These are phyloP conservation scores for Leucoraja erinaceus DNA, from an alignment of 2,113 vertebrate genomes.

Conservation along the genomic window DNA sequence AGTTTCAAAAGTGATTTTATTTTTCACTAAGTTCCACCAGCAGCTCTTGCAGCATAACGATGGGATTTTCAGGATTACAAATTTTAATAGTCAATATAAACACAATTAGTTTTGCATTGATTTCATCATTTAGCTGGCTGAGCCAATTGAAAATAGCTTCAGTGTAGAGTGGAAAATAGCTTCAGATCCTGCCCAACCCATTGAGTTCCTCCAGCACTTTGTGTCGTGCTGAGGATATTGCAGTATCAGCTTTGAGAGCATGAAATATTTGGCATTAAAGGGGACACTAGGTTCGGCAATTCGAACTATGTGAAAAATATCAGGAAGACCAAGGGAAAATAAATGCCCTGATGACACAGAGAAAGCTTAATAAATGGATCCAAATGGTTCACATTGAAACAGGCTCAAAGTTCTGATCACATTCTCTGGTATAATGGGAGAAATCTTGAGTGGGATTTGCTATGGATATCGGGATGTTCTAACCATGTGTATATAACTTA, in stretches of 20 bases:
- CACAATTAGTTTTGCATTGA: neutral
- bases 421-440: neutral
- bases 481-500: too few relatives aligned
- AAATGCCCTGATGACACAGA: neutral
- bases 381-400: neutral
- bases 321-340: neutral
- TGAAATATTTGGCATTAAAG: neutral
- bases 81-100: neutral
- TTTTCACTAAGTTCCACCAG: too few relatives aligned
- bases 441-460: neutral
- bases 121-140: neutral
- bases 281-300: neutral
- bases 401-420: too few relatives aligned
- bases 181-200: too few relatives aligned
- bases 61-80: neutral
- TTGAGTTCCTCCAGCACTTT: too few relatives aligned
- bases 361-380: neutral
- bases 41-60: too few relatives aligned
- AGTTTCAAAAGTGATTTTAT: too few relatives aligned
- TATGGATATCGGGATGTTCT: neutral
- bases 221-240: too few relatives aligned
- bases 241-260: too few relatives aligned
- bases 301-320: neutral
- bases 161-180: too few relatives aligned
- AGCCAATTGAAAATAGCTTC: neutral